phyloP scores from a whole-genome alignment of 2,113 vertebrate species.

The Abramis brama region DNA sequence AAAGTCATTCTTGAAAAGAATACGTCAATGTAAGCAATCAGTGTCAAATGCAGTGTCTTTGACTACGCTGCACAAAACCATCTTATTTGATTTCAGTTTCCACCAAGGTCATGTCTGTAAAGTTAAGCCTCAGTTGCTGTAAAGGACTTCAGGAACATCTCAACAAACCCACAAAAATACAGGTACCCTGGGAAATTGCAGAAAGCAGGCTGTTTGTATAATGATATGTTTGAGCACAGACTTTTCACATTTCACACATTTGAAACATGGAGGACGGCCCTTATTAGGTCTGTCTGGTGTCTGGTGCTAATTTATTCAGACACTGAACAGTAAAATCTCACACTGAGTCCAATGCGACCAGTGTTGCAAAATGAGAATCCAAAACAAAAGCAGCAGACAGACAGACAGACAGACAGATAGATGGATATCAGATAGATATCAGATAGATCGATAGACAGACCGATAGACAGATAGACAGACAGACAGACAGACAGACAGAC shows the following conservation, averaged over 20 bases:
- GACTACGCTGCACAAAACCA: neutral
- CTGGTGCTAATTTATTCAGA: slow-evolving; percentile 24
- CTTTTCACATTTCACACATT: neutral
- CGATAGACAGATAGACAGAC: neutral
- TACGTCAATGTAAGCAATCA: neutral
- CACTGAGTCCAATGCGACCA: neutral
- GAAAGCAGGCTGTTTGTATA: slow-evolving; percentile 17
- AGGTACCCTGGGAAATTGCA: neutral
- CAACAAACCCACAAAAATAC: slow-evolving; percentile 11
- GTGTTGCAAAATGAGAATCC: neutral
- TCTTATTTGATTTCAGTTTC: slow-evolving; percentile 22
- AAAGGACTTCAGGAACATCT: slow-evolving; percentile 13
- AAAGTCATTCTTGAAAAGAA: slow-evolving; percentile 4
- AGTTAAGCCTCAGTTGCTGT: slow-evolving; percentile 1
- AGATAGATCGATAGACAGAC: neutral
- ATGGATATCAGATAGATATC: neutral
- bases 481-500: neutral
- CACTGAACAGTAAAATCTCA: slow-evolving; percentile 17
- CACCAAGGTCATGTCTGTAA: slow-evolving; percentile 30
- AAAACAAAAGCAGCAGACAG: neutral
- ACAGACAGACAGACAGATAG: neutral
- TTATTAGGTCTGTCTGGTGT: slow-evolving; percentile 5
- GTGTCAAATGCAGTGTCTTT: neutral
- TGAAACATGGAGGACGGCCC: slow-evolving; percentile 1
- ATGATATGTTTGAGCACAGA: slow-evolving; percentile 26